Base-by-base conservation (phyloP, 2,113 vertebrate genomes). In the Pardalotus punctatus region DNA sequence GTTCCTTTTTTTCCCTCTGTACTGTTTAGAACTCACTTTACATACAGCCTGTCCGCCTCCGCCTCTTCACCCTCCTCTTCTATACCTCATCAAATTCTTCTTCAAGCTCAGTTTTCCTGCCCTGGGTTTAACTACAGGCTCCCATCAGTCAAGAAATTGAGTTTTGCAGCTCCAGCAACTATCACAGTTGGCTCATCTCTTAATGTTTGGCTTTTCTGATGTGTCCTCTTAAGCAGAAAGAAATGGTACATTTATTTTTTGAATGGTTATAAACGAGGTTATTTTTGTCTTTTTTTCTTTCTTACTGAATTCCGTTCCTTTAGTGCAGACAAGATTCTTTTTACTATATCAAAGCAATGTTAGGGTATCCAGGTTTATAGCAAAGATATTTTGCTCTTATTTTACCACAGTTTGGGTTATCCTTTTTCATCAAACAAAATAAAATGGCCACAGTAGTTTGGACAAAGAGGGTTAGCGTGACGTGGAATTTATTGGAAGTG, bases 201-300 rank as follows among this genome's bases (percentile, higher is more conserved):
- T 84, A 67, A 81, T 79, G 56, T 93, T 60, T 91, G 60, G 11
- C 25, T 94, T 92, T 88, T 84, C 65, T 87, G 43, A 60, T 91
- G 53, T 94, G 73, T 72, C 35, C 5, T 80, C 51, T 85, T 86
- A 94, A 92, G 89, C 86, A 95, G 81, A 91, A 94, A 81, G 56
- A 89, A 96, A 95, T 24, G 65, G 73, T 78, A 76, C 77, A 87
- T 91, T 96, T 95, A 56, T 79, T 95, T 97, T 88, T 83, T 81
- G 53, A 87, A 76, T 65, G 57, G n/a, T 69, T 89, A 89, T 81
- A 94, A 81, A 79, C 61, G 31, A 89, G 28, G 18, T 33, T 84
- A 62, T 91, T 85, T 90, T 81, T 67, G 9, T 66, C 5, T 36
- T 28, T 24, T 35, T 17, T 38, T 15, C 9, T 31, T 50, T 16